Percentiles rank a stretch among this genome's conserved stretches.
Conservation (phyloP, 1,140 invertebrate genomes). For the Hylaeus anthracinus region DNA sequence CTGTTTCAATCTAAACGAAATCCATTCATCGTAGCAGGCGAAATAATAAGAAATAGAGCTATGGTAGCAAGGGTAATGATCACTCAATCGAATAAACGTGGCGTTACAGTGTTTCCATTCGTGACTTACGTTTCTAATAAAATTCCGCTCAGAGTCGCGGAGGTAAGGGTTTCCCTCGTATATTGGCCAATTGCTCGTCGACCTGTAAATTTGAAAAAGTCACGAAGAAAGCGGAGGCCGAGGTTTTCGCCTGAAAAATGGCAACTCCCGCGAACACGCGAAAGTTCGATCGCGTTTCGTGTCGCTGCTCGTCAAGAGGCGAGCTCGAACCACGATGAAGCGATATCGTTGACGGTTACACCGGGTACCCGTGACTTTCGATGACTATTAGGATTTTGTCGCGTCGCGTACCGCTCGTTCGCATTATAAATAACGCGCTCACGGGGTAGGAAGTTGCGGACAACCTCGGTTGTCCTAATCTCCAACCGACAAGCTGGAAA, state of each 20-base stretch:
- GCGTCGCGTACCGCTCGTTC: not conserved
- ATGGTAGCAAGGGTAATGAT: no score
- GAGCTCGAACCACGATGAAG: conserved; percentile 46
- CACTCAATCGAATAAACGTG: no score
- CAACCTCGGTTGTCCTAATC: no score
- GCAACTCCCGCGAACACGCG: conserved; percentile 38
- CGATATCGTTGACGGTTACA: conserved; percentile 47
- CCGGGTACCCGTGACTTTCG: conserved; percentile 28
- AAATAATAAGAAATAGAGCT: no score
- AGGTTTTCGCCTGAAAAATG: conserved; percentile 36
- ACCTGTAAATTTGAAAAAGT: conserved; percentile 25
- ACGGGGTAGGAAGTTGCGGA: not conserved
- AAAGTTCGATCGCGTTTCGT: conserved; percentile 63
- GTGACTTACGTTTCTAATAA: no score
- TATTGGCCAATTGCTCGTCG: not conserved
- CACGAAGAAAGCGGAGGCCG: not conserved
- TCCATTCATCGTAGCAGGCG: no score
- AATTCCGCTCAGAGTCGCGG: no score
- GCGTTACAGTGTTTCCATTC: no score
- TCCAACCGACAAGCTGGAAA: not conserved
- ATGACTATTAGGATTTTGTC: conserved; percentile 30
- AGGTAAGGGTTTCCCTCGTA: not conserved
- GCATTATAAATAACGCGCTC: not conserved
- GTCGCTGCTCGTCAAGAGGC: conserved; percentile 48
- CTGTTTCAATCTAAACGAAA: no score